Evolutionary conservation across 2,797 vertebrate species (phyloP).

Genomic region (Harpagifer antarcticus): DNA sequence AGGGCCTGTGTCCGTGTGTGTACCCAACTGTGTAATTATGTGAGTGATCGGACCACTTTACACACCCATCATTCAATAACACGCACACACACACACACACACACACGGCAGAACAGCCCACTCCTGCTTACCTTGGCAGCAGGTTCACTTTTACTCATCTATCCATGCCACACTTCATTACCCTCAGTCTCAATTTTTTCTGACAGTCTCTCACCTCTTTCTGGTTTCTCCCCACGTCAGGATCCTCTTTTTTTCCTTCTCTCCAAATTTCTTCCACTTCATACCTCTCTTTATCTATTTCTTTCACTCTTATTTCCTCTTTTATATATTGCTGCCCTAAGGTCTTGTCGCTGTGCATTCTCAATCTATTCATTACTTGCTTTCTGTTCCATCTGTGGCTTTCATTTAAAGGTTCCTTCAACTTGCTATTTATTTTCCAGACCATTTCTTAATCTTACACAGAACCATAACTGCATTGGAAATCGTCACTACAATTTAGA

Average conservation of each 20-base stretch:
- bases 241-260: not conserved
- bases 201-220: constrained; percentile 36
- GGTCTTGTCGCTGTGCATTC: constrained; percentile 2
- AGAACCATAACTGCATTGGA: constrained; percentile 9
- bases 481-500: constrained; percentile 13
- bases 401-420: not conserved
- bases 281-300: not conserved
- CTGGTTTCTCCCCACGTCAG: constrained; percentile 26
- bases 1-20: constrained; percentile 26
- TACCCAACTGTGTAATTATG: constrained; percentile 66
- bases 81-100: constrained; percentile 24
- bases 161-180: constrained; percentile 63
- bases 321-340: not conserved
- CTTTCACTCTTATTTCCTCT: not conserved
- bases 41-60: constrained; percentile 64
- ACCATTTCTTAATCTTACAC: constrained; percentile 3
- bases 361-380: not conserved
- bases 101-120: constrained; percentile 41
- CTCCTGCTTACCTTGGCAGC: constrained; percentile 55
- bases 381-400: not conserved
- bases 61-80: constrained; percentile 62
- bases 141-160: constrained; percentile 59
- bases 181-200: constrained; percentile 34
- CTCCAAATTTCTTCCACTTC: not conserved
- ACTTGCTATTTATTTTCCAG: constrained; percentile 8